phyloP scores from a whole-genome alignment of 2,797 vertebrate genomes.

The Syngnathus rostellatus region DNA sequence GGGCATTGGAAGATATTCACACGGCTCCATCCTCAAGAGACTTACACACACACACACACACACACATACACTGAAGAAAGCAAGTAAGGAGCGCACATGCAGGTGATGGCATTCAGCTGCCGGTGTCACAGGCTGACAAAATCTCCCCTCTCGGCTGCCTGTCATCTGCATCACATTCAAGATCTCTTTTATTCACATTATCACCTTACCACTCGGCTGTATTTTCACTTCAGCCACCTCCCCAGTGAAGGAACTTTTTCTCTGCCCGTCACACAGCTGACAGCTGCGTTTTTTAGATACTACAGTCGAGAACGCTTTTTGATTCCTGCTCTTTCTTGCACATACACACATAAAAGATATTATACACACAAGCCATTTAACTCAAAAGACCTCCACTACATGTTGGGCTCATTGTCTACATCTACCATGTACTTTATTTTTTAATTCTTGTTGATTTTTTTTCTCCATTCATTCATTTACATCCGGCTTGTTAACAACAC shows the following conservation, averaged over 20 bases:
- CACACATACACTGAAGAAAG: slow-evolving; percentile 9
- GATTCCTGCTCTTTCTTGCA: slow-evolving; percentile 15
- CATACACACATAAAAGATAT: slow-evolving; percentile 15
- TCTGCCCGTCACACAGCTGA: slow-evolving; percentile 47
- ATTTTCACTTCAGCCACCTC: slow-evolving; percentile 50
- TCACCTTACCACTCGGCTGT: slow-evolving; percentile 45
- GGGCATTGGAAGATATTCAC: slow-evolving; percentile 29
- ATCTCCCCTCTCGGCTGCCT: slow-evolving; percentile 39
- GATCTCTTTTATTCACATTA: slow-evolving; percentile 56
- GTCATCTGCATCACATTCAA: slow-evolving; percentile 56
- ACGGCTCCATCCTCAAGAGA: slow-evolving; percentile 23
- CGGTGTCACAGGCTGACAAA: slow-evolving; percentile 54
- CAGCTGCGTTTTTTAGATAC: slow-evolving; percentile 47
- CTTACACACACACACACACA: not conserved
- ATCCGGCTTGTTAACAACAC: too few relatives aligned
- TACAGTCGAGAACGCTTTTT: slow-evolving; percentile 7
- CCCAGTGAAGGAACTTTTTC: slow-evolving; percentile 44
- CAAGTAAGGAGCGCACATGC: slow-evolving; percentile 36
- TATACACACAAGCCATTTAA: not conserved
- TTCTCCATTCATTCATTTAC: too few relatives aligned
- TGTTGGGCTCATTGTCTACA: not conserved
- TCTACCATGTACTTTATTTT: too few relatives aligned
- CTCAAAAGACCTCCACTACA: not conserved
- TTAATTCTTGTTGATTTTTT: too few relatives aligned
- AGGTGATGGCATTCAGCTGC: slow-evolving; percentile 53